phyloP scores from a whole-genome alignment of 2,888 invertebrate species.

The Volucella zonaria region DNA sequence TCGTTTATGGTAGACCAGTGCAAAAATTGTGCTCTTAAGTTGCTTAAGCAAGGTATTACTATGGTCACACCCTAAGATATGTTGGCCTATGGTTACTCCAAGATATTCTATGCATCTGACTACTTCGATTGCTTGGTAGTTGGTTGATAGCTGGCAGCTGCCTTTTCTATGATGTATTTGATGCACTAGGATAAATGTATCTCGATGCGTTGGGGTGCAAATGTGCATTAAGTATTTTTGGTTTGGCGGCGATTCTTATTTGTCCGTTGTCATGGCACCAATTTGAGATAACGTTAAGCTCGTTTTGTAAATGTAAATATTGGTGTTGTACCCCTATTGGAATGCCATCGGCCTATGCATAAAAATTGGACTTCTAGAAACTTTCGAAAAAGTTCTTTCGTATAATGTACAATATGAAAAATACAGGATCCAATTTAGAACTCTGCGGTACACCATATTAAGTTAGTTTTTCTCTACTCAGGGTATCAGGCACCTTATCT shows the following conservation, averaged over 20 bases:
- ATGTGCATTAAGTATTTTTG: constrained; percentile 17
- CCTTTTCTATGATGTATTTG: constrained; percentile 16
- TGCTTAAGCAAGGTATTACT: background rate
- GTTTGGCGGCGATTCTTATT: background rate
- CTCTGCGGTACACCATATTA: too few relatives aligned
- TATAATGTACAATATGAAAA: too few relatives aligned
- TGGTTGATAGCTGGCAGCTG: too few relatives aligned
- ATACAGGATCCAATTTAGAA: too few relatives aligned
- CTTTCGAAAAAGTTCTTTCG: too few relatives aligned
- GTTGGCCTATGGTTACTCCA: constrained; percentile 7
- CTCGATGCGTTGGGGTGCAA: constrained; percentile 15
- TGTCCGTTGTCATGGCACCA: background rate
- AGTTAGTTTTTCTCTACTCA: background rate
- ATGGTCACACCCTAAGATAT: background rate
- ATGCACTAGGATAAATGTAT: background rate
- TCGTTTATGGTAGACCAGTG: background rate
- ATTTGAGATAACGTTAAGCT: background rate
- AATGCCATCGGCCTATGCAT: too few relatives aligned
- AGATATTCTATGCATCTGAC: constrained; percentile 12
- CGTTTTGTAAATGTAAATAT: background rate
- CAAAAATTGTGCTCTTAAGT: background rate
- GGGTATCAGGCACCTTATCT: background rate
- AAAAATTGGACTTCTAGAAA: too few relatives aligned
- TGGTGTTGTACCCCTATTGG: background rate
- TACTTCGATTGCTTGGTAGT: too few relatives aligned